Evolutionary conservation across 1,140 invertebrate species (phyloP).

Genomic region (Drosophila watanabei): DNA sequence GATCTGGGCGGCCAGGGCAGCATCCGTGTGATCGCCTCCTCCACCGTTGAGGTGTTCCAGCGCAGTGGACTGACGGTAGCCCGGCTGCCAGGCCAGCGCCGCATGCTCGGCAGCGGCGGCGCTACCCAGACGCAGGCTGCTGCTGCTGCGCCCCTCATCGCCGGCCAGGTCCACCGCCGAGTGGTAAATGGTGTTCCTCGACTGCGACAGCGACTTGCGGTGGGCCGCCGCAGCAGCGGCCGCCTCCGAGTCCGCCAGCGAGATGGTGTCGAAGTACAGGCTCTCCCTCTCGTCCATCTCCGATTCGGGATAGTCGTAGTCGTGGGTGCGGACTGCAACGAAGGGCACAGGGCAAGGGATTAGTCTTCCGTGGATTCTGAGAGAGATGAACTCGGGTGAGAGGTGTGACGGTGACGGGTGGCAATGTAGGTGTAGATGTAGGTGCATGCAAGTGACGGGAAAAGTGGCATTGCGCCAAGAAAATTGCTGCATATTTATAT

Average conservation of each 20-base stretch:
- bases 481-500: conserved; percentile 9
- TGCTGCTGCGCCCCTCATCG: conserved; percentile 65
- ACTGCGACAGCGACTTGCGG: conserved; percentile 82
- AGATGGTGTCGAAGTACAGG: conserved; percentile 84
- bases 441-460: not conserved
- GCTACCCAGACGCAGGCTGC: conserved; percentile 52
- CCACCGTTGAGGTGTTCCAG: conserved; percentile 70
- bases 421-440: too few species aligned
- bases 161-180: conserved; percentile 80
- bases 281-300: conserved; percentile 85
- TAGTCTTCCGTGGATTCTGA: conserved; percentile 21
- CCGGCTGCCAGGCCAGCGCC: conserved; percentile 67
- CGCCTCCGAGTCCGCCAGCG: conserved; percentile 82
- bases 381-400: not conserved
- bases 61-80: conserved; percentile 77
- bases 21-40: conserved; percentile 65
- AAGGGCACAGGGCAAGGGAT: conserved; percentile 27
- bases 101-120: conserved; percentile 35
- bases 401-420: not conserved
- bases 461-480: conserved; percentile 10
- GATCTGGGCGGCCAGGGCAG: conserved; percentile 73
- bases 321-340: conserved; percentile 82
- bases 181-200: conserved; percentile 84
- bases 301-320: conserved; percentile 82
- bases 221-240: conserved; percentile 75